Conservation (phyloP, 92 coral and sea anemone species). For the Epizoanthus scotinus region DNA sequence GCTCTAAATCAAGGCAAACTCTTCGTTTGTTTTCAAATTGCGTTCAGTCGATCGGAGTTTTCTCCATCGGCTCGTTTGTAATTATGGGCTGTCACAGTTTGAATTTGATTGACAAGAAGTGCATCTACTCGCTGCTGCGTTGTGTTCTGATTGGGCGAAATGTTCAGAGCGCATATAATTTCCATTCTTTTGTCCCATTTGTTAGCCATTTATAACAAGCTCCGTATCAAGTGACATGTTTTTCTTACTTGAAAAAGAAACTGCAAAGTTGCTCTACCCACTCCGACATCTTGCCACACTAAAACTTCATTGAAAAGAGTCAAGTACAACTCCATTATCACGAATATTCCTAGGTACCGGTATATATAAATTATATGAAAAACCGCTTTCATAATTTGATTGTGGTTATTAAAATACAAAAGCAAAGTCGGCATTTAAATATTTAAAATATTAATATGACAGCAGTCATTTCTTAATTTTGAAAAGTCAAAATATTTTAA, state of each 20-base stretch:
- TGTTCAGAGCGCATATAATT: conserved; percentile 29
- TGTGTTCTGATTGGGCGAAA: conserved; percentile 27
- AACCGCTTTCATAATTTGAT: conserved; percentile 3
- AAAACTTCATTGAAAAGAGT: neutral
- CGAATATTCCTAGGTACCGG: neutral
- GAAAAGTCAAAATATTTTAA: neutral
- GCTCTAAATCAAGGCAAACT: conserved; percentile 30
- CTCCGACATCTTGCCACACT: neutral
- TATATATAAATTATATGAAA: too few species aligned
- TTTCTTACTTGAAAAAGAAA: neutral
- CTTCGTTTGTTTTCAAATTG: conserved; percentile 43
- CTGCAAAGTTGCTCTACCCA: too few species aligned
- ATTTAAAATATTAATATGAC: conserved; percentile 22
- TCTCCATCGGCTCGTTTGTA: conserved; percentile 49
- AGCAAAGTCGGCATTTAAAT: neutral
- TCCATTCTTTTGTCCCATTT: conserved; percentile 25
- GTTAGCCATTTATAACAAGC: neutral
- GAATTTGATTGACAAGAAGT: conserved; percentile 81
- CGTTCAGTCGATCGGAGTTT: conserved; percentile 38
- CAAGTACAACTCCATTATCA: neutral
- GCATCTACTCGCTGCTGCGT: conserved; percentile 26
- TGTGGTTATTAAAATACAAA: neutral
- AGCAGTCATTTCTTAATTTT: neutral
- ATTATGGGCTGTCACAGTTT: conserved; percentile 84
- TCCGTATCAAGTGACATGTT: conserved; percentile 32